Conservation (phyloP, 2,888 invertebrate species). For the Mesorhabditis belari region DNA sequence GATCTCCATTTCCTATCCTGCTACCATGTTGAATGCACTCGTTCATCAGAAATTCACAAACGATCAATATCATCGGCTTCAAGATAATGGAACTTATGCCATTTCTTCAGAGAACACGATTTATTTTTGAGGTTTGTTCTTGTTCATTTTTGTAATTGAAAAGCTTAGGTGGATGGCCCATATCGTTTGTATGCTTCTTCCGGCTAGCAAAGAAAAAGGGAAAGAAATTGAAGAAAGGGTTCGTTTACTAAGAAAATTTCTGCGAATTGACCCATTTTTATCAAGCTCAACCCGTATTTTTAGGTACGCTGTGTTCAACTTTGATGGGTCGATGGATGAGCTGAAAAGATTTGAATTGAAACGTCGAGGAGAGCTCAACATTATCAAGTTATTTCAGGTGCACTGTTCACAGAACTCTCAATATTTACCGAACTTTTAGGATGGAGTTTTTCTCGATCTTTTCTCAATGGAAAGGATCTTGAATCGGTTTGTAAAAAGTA, state of each 20-base stretch:
- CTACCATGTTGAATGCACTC: conserved; percentile 91
- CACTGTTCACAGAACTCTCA: no score
- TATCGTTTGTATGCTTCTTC: conserved; percentile 93
- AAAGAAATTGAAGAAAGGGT: conserved; percentile 86
- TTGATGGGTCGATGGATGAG: conserved; percentile 91
- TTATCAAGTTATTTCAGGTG: conserved; percentile 89
- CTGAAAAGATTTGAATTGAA: conserved; percentile 98
- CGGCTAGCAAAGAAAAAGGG: conserved; percentile 96
- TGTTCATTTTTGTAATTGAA: background rate
- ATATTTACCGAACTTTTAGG: no score
- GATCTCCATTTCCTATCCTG: conserved; percentile 87
- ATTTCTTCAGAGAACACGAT: conserved; percentile 87
- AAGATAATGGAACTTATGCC: conserved; percentile 53
- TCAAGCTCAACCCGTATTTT: conserved; percentile 4
- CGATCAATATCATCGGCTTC: conserved; percentile 84
- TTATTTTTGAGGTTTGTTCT: conserved; percentile 73
- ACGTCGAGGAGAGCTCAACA: conserved; percentile 86
- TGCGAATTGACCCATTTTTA: conserved; percentile 5
- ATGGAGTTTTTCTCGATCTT: conserved; percentile 94
- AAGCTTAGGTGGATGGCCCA: conserved; percentile 76
- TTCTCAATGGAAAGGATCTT: conserved; percentile 67
- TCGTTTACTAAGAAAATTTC: background rate
- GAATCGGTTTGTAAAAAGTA: conserved; percentile 63
- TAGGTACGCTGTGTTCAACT: conserved; percentile 94
- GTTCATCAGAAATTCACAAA: conserved; percentile 95